Conservation (phyloP, 2,797 vertebrate species). For the Myotis planiceps region DNA sequence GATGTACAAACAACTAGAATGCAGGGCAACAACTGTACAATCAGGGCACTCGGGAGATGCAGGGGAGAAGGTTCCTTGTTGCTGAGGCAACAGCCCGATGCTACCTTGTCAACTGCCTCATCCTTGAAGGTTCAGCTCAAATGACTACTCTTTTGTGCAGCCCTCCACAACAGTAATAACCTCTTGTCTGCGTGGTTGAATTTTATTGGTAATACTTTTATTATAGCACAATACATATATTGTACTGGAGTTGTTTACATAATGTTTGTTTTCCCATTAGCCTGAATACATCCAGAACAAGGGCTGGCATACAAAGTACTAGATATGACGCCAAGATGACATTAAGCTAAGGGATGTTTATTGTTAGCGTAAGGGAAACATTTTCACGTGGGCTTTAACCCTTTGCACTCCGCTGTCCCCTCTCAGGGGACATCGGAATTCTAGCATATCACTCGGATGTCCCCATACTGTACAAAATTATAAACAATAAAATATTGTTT, state of each 20-base stretch:
- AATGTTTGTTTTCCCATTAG: background rate
- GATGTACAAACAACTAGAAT: background rate
- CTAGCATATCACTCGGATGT: too few relatives aligned
- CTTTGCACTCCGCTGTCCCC: too few relatives aligned
- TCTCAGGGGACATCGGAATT: too few relatives aligned
- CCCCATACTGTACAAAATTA: too few relatives aligned
- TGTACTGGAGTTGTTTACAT: background rate
- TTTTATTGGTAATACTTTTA: background rate
- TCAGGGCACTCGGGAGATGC: background rate
- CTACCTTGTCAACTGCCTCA: background rate
- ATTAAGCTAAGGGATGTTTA: background rate
- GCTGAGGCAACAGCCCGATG: background rate
- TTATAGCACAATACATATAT: background rate
- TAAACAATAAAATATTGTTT: too few relatives aligned
- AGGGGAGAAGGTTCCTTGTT: background rate
- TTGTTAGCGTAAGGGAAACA: background rate
- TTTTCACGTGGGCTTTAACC: background rate
- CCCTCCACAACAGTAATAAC: background rate
- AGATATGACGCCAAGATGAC: background rate
- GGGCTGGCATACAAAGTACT: background rate
- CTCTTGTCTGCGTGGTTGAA: background rate
- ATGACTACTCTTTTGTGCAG: conserved; percentile 31
- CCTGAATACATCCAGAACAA: background rate
- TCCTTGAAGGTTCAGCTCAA: conserved; percentile 38
- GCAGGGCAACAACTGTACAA: background rate